Evolutionary conservation across 2,113 vertebrate genomes (phyloP).

Genomic region (Lepisosteus osseus): DNA sequence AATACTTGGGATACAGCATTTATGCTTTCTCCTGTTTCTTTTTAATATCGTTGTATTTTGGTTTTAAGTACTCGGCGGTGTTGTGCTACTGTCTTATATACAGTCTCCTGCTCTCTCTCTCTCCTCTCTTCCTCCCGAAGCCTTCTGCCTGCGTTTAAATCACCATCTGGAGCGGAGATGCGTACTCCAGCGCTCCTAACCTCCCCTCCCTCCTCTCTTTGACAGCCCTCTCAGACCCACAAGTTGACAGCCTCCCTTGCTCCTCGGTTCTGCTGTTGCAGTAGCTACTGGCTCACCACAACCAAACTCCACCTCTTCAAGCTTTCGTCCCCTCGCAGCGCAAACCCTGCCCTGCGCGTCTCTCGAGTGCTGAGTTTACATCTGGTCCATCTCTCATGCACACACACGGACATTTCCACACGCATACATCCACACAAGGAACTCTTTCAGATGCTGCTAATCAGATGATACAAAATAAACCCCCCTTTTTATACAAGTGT

Average conservation of each 20-base stretch:
- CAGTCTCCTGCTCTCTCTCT: constrained; percentile 52
- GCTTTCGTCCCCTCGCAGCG: neutral
- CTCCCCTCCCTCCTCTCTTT: constrained; percentile 47
- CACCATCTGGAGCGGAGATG: constrained; percentile 70
- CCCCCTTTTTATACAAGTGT: neutral
- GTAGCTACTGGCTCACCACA: constrained; percentile 22
- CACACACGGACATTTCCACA: neutral
- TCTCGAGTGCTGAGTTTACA: neutral
- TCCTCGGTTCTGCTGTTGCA: constrained; percentile 29
- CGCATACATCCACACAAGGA: neutral
- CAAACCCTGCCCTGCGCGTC: neutral
- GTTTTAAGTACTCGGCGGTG: constrained; percentile 37
- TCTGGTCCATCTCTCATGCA: neutral
- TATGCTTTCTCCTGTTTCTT: constrained; percentile 26
- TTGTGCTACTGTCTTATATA: constrained; percentile 39
- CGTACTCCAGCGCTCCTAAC: constrained; percentile 45
- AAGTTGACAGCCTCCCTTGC: constrained; percentile 40
- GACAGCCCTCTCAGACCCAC: constrained; percentile 31
- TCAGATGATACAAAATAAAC: neutral
- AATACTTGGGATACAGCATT: constrained; percentile 8
- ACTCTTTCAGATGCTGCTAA: neutral
- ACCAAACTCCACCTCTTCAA: constrained; percentile 20
- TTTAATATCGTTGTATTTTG: constrained; percentile 33
- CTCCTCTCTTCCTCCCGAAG: constrained; percentile 60
- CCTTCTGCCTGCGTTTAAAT: constrained; percentile 77